Percentiles rank a stretch among this genome's conserved stretches.
Evolutionary conservation across 2,888 invertebrate genomes (phyloP).

Genomic region (Agrotis clavis): DNA sequence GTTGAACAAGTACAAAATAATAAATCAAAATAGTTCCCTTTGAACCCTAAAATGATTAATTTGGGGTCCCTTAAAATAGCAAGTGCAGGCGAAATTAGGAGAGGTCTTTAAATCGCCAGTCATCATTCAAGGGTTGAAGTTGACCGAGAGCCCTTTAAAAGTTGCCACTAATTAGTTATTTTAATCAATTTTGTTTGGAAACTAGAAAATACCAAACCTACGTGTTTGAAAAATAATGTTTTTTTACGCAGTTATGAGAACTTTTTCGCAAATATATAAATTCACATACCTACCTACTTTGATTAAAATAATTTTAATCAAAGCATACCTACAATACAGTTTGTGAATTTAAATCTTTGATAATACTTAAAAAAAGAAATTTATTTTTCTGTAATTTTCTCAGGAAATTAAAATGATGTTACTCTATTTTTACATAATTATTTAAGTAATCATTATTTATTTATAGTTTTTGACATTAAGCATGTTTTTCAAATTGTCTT

Average conservation of each 20-base stretch:
- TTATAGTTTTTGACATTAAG: neutral
- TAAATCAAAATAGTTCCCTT: constrained; percentile 69
- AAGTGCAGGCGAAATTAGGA: constrained; percentile 71
- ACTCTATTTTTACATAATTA: neutral
- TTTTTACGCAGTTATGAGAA: too few relatives aligned
- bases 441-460: neutral
- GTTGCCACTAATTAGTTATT: constrained; percentile 61
- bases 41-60: constrained; percentile 73
- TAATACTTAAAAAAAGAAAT: too few relatives aligned
- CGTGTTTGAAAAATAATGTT: neutral
- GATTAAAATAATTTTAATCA: too few relatives aligned
- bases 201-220: neutral
- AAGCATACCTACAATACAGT: too few relatives aligned
- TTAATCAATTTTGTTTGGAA: constrained; percentile 21
- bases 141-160: constrained; percentile 61
- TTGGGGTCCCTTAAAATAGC: constrained; percentile 73
- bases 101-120: constrained; percentile 72
- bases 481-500: rapidly evolving
- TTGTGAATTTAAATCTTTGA: too few relatives aligned
- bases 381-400: too few relatives aligned
- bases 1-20: constrained; percentile 39
- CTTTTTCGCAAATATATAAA: too few relatives aligned
- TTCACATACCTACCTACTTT: too few relatives aligned
- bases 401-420: too few relatives aligned
- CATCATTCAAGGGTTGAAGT: constrained; percentile 71